Base-by-base conservation (phyloP, 1,140 invertebrate species). In the Drosophila tristis region DNA sequence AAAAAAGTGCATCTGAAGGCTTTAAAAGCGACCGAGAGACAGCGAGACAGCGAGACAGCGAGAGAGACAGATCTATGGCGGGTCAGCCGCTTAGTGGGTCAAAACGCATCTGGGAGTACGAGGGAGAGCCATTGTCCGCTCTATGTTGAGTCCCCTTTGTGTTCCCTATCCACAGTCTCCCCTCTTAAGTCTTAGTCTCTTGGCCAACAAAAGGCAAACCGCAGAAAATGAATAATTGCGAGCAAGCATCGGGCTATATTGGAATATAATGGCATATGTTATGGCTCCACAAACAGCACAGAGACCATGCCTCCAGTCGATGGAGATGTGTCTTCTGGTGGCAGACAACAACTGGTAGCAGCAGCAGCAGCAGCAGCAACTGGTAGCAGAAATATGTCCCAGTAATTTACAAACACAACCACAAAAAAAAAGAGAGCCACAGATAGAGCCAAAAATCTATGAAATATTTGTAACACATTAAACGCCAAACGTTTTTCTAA, bases 381-480 rank as follows among this genome's bases (percentile, higher is more conserved):
- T 80, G 78, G 78, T 87, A 86, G 82, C 78, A 68, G 50, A 81
- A 78, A 82, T 81, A 79, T 89, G 78, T 76, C 67, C 73, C 31
- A 48, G 75, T 86, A 72, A 87, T 77, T 82, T 82, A 78, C 82
- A 87, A 84, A 89, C 84, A 82, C 84, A 87, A 89, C 78, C 78
- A 45, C 82, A 66, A 64, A 42, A 43, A 42, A 23, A 23, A 9
- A 2, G 2, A 75, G 56, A 47, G 50, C 16, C 44, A 51, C 53
- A 72, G 62, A 67, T 55, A 76, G 71, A 39, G 55, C 55, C 60
- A 58, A 42, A 49, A 23, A 56, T 45, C 70, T 20, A 81, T 86
- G 82, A 86, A 89, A 86, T 86, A 86, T 86, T 87, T 82, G 84
- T 86, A 87, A 82, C 82, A 89, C 82, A 86, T 86, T 86, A 86